A percentile compares a stretch with the other conserved stretches of the same genome.
These are phyloP conservation scores for Campopleginae sp. DNA, from an alignment of 2,888 invertebrate genomes.

Conservation along the genomic window DNA sequence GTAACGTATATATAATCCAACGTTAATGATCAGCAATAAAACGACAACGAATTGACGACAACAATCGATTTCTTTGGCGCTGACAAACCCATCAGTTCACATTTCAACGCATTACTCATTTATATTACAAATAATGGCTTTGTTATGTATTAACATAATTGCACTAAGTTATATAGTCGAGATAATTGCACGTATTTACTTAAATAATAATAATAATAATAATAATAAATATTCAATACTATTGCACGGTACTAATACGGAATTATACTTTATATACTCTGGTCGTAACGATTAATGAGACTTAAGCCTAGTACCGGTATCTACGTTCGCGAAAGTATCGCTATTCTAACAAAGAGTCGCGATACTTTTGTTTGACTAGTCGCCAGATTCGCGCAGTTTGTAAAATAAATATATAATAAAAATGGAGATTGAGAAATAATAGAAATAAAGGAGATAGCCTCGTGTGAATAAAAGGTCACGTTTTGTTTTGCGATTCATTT, in stretches of 20 bases:
- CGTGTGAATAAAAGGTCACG: not conserved
- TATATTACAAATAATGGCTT: slow-evolving; percentile 52
- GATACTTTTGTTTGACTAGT: slow-evolving; percentile 41
- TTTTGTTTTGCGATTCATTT: slow-evolving; percentile 34
- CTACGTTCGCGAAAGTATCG: slow-evolving; percentile 58
- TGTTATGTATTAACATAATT: slow-evolving; percentile 37
- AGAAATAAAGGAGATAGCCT: slow-evolving; percentile 28
- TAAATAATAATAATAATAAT: slow-evolving; percentile 35
- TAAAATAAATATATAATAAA: slow-evolving; percentile 16
- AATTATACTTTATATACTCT: slow-evolving; percentile 23
- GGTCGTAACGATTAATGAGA: slow-evolving; percentile 23
- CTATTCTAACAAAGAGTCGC: slow-evolving; percentile 52
- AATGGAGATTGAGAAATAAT: not conserved
- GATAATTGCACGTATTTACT: slow-evolving; percentile 1
- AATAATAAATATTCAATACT: slow-evolving; percentile 48
- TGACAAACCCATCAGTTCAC: not conserved
- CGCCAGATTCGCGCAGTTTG: slow-evolving; percentile 23
- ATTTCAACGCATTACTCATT: slow-evolving; percentile 31
- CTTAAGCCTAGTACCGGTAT: slow-evolving; percentile 62
- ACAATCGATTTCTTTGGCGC: slow-evolving; percentile 37
- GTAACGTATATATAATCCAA: slow-evolving; percentile 35
- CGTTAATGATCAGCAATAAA: slow-evolving; percentile 46
- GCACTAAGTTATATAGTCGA: slow-evolving; percentile 4
- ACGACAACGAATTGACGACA: slow-evolving; percentile 58
- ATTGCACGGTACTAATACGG: slow-evolving; percentile 45